phyloP scores from a whole-genome alignment of 2,113 vertebrate species.

The Atrichornis clamosus region DNA sequence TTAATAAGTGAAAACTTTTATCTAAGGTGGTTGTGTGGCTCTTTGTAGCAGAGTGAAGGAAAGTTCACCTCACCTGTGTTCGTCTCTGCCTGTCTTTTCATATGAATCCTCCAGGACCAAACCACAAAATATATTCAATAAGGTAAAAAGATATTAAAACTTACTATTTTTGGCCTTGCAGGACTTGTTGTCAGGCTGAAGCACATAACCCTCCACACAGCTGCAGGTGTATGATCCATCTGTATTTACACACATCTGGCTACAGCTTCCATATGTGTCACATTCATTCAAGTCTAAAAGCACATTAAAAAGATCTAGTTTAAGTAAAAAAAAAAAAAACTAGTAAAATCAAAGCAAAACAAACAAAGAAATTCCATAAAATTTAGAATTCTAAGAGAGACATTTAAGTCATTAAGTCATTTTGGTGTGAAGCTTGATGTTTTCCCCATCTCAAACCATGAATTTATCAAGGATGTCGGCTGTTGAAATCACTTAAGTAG shows the following conservation, averaged over 20 bases:
- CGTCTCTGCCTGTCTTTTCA: not conserved
- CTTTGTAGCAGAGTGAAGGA: not conserved
- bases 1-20: not conserved
- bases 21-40: not conserved
- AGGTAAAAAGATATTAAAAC: conserved; percentile 14
- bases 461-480: not conserved
- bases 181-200: conserved; percentile 87
- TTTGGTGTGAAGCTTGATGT: not conserved
- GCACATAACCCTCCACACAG: conserved; percentile 89
- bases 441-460: not conserved
- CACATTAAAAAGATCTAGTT: not conserved
- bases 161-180: conserved; percentile 95
- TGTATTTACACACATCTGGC: conserved; percentile 90
- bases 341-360: too few species aligned
- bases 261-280: conserved; percentile 85
- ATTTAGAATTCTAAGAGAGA: not conserved
- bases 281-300: conserved; percentile 94
- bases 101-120: not conserved
- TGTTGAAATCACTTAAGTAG: not conserved
- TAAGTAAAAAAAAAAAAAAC: not conserved
- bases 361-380: not conserved
- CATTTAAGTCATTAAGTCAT: not conserved
- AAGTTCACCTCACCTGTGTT: not conserved
- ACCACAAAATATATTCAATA: not conserved
- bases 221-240: conserved; percentile 90